A percentile compares a stretch with the other conserved stretches of the same genome.
Conservation (phyloP, 2,888 invertebrate species). For the Ectemnius cavifrons region DNA sequence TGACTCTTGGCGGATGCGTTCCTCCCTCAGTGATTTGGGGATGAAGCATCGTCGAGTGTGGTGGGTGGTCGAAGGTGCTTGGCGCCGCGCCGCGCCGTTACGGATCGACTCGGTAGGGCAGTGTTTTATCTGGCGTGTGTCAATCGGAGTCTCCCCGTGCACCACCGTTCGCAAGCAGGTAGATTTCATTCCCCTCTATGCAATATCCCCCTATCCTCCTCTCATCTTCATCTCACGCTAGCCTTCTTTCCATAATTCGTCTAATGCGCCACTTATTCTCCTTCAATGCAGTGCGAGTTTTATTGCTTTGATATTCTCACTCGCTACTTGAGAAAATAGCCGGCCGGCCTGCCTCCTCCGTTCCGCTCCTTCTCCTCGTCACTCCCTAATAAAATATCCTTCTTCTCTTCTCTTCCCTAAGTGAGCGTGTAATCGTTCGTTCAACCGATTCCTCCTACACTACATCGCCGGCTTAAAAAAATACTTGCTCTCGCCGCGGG, state of each 20-base stretch:
- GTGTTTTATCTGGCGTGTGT: too few species aligned
- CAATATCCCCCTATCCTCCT: too few species aligned
- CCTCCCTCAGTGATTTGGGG: not conserved
- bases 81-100: too few species aligned
- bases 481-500: constrained; percentile 27
- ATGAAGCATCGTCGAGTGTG: too few species aligned
- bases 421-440: constrained; percentile 21
- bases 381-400: constrained; percentile 50
- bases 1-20: not conserved
- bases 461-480: constrained; percentile 23
- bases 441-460: constrained; percentile 15
- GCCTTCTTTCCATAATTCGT: too few species aligned
- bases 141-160: too few species aligned
- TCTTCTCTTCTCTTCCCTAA: constrained; percentile 16
- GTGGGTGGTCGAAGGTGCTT: too few species aligned
- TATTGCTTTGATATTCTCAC: constrained; percentile 10
- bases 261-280: not conserved
- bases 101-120: too few species aligned
- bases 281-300: not conserved
- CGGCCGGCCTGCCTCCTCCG: constrained; percentile 8
- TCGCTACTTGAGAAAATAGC: not conserved
- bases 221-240: too few species aligned
- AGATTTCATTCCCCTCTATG: too few species aligned
- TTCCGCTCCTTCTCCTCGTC: constrained; percentile 3
- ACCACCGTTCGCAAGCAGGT: too few species aligned